A percentile compares a stretch with the other conserved stretches of the same genome.
These are phyloP conservation scores for Onychomys leucogaster DNA, from an alignment of 2,797 vertebrate genomes.

Conservation along the genomic window DNA sequence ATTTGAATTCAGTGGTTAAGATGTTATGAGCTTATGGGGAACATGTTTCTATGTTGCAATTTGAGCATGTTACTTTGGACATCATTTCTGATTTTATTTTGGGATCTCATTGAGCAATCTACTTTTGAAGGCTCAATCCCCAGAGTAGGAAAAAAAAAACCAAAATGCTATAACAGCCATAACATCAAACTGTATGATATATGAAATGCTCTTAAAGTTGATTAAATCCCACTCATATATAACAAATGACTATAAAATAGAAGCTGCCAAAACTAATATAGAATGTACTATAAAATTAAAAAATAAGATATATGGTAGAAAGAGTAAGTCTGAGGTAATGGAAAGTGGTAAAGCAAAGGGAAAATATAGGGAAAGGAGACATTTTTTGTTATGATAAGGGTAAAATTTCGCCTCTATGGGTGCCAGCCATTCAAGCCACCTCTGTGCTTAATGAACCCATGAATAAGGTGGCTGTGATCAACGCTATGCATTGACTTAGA, in stretches of 20 bases:
- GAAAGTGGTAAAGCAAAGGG: neutral
- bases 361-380: neutral
- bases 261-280: neutral
- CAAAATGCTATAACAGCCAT: neutral
- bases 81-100: neutral
- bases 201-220: neutral
- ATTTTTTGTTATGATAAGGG: neutral
- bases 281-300: neutral
- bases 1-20: neutral
- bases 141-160: neutral
- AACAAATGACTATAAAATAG: neutral
- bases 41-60: neutral
- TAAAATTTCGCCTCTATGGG: neutral
- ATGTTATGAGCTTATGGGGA: neutral
- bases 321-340: neutral
- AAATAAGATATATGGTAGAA: neutral
- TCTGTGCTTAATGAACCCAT: neutral
- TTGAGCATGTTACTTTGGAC: neutral
- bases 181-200: neutral
- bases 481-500: neutral
- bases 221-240: neutral
- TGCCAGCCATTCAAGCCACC: neutral
- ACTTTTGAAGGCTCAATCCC: neutral
- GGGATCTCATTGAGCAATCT: neutral
- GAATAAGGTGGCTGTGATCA: neutral